These are phyloP conservation scores for Brotula barbata DNA, from an alignment of 2,797 vertebrate species.

Conservation along the genomic window DNA sequence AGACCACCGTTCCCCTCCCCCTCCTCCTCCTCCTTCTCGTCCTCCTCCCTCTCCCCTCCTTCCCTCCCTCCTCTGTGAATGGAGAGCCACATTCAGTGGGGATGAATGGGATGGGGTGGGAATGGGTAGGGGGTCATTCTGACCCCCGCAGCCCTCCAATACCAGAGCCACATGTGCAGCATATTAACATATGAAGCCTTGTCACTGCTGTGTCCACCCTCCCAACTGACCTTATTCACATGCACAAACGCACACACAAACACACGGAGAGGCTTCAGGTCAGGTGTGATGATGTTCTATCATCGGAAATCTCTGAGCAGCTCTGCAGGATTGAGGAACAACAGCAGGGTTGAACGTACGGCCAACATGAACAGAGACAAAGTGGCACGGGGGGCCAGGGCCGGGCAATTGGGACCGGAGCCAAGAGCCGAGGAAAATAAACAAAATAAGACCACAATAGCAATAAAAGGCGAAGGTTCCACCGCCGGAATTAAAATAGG, in stretches of 20 bases:
- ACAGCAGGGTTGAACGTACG: slow-evolving; percentile 44
- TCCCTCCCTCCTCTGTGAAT: slow-evolving; percentile 76
- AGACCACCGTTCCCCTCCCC: slow-evolving; percentile 59
- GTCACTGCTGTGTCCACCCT: slow-evolving; percentile 72
- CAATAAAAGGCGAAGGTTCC: slow-evolving; percentile 61
- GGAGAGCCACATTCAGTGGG: slow-evolving; percentile 76
- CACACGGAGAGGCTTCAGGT: slow-evolving; percentile 49
- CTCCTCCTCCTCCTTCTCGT: slow-evolving; percentile 13
- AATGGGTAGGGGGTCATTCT: slow-evolving; percentile 76
- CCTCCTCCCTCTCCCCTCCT: slow-evolving; percentile 19
- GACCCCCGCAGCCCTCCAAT: slow-evolving; percentile 70
- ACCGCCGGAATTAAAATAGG: slow-evolving; percentile 67
- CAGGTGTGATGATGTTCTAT: slow-evolving; percentile 66
- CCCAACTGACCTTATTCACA: slow-evolving; percentile 69
- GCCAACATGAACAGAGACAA: slow-evolving; percentile 42
- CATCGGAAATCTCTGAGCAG: slow-evolving; percentile 51
- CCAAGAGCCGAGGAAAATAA: slow-evolving; percentile 41
- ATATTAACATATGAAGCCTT: slow-evolving; percentile 82
- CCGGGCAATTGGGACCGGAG: slow-evolving; percentile 32
- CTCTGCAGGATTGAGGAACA: slow-evolving; percentile 42
- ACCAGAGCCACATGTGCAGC: slow-evolving; percentile 75
- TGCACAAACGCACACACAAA: slow-evolving; percentile 38
- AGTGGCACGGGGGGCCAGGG: slow-evolving; percentile 34
- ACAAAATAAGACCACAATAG: slow-evolving; percentile 51
- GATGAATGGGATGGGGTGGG: slow-evolving; percentile 77